phyloP scores from a whole-genome alignment of 2,797 vertebrate species.

The Pygocentrus nattereri region DNA sequence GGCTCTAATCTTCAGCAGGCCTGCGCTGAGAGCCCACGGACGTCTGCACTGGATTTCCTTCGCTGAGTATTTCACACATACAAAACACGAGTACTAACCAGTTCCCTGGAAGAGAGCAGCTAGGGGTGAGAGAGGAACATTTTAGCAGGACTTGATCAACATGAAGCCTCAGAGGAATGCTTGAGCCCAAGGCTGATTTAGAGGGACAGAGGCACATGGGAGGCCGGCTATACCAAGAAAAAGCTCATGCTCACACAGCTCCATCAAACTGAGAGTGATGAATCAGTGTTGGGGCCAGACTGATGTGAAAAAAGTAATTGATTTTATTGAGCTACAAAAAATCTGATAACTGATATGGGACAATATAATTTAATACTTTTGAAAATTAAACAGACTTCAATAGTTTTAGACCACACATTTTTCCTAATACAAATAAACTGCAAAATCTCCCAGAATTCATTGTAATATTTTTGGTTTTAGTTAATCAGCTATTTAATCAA shows the following conservation, averaged over 20 bases:
- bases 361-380: too few relatives aligned
- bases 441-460: too few relatives aligned
- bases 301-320: too few relatives aligned
- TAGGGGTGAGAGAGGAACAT: not conserved
- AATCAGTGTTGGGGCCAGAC: too few relatives aligned
- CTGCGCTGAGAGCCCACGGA: constrained; percentile 16
- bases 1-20: constrained; percentile 31
- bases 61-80: constrained; percentile 17
- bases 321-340: too few relatives aligned
- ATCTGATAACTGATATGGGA: too few relatives aligned
- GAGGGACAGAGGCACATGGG: not conserved
- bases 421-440: too few relatives aligned
- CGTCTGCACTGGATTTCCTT: constrained; percentile 5
- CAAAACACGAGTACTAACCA: constrained; percentile 17
- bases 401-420: too few relatives aligned
- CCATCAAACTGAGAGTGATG: not conserved
- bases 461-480: too few relatives aligned
- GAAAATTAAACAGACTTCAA: too few relatives aligned
- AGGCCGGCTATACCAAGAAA: not conserved
- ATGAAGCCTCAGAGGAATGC: constrained; percentile 10
- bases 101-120: constrained; percentile 17
- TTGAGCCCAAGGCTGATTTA: not conserved
- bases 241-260: too few relatives aligned
- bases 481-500: too few relatives aligned
- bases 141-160: constrained; percentile 23